Evolutionary conservation across 2,888 invertebrate species (phyloP).

Genomic region (Herminia tarsipennalis): DNA sequence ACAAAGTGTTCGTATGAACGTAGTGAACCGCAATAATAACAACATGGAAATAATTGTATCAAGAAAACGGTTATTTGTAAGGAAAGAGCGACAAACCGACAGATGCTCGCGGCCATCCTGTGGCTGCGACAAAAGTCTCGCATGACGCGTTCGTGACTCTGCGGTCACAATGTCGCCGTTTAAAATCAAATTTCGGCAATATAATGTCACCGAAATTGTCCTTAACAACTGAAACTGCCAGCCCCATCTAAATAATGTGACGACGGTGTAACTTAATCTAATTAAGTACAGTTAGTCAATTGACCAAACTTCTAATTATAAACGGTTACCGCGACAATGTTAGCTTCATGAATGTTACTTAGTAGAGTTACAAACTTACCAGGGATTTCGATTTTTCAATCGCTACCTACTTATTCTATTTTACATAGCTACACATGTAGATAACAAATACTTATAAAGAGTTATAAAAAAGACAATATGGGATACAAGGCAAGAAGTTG

Average conservation of each 20-base stretch:
- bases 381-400: neutral
- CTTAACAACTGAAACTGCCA: slow-evolving; percentile 59
- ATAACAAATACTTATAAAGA: slow-evolving; percentile 48
- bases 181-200: slow-evolving; percentile 78
- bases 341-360: slow-evolving; percentile 9
- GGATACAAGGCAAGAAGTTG: slow-evolving; percentile 59
- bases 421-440: slow-evolving; percentile 14
- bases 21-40: slow-evolving; percentile 74
- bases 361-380: too few species aligned
- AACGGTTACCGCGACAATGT: slow-evolving; percentile 21
- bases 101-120: slow-evolving; percentile 83
- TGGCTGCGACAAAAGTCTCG: slow-evolving; percentile 66
- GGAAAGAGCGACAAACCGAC: slow-evolving; percentile 82
- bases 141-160: slow-evolving; percentile 72
- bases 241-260: slow-evolving; percentile 55
- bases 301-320: slow-evolving; percentile 35
- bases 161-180: slow-evolving; percentile 79
- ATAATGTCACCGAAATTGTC: slow-evolving; percentile 64
- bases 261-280: slow-evolving; percentile 47
- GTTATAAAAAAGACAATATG: slow-evolving; percentile 61
- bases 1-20: slow-evolving; percentile 66
- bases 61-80: slow-evolving; percentile 73
- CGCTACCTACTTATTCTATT: neutral
- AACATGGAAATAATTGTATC: slow-evolving; percentile 74
- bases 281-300: slow-evolving; percentile 41